Base-by-base conservation (phyloP, 2,888 invertebrate genomes). In the Octodonta nipae region DNA sequence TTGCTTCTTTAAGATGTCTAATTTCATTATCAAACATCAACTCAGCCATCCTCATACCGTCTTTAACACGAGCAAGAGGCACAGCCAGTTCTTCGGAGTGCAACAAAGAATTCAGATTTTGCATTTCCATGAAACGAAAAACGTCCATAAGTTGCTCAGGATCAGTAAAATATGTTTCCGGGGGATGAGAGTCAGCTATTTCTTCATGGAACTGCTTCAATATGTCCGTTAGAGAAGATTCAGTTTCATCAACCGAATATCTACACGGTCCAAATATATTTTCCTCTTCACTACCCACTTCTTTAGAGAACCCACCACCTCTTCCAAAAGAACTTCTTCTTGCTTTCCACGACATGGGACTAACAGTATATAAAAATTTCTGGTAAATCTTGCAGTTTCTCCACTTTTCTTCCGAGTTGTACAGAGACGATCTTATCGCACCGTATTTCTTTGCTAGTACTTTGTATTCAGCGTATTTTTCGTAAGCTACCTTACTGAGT, bases 331-430 rank as follows among this genome's bases (percentile, higher is more conserved):
- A 56, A 24, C 55, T 51, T 13, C 72, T 26, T 12, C 8, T 12
- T 26, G n/a, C 13, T 26, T 13, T 64, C 75, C 76, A 77, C 15
- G 63, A 60, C 25, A 71, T 64, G 2, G 77, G 75, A 22, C 77
- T 73, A n/a, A 78, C 56, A 11, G 71, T 67, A 52, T 71, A 74
- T n/a, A 79, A 58, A 59, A 78, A 78, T 45, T 71, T 66, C 32
- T 77, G 77, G 53, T 76, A 78, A 55, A 72, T 70, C 51, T 73
- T 75, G 35, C 70, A 70, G 27, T 67, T 58, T 29, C 68, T 55
- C 66, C 75, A 78, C 41, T 65, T 66, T 46, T 75, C 76, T 45
- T 77, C 75, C 33, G 75, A 61, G 13, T 67, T 66, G 37, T 75
- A 68, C 13, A 78, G 60, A 4, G 52, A 45, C 0, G 60, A 60